A percentile compares a stretch with the other conserved stretches of the same genome.
Evolutionary conservation across 1,140 invertebrate genomes (phyloP).

Genomic region (Lucilia cuprina): DNA sequence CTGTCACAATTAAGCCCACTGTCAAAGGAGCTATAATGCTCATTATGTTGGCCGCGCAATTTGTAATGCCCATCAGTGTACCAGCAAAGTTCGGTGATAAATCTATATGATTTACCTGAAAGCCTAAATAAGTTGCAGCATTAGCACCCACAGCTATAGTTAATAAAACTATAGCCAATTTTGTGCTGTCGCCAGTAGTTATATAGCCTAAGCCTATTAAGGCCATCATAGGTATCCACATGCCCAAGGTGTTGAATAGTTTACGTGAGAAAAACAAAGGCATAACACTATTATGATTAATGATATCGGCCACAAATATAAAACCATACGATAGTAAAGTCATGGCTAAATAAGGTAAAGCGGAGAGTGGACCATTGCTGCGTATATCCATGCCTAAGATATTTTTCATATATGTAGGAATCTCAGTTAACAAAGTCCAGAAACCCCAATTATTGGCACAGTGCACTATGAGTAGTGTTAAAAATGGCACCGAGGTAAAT

Average conservation of each 20-base stretch:
- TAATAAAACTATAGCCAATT: constrained; percentile 69
- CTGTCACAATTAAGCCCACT: constrained; percentile 70
- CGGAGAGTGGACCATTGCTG: constrained; percentile 77
- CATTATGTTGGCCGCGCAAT: constrained; percentile 76
- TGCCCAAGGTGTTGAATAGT: constrained; percentile 72
- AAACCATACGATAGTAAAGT: constrained; percentile 73
- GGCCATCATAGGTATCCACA: constrained; percentile 69
- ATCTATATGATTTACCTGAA: constrained; percentile 75
- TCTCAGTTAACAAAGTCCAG: constrained; percentile 90
- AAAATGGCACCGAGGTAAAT: constrained; percentile 79
- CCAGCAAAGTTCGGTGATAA: constrained; percentile 80
- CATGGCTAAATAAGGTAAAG: constrained; percentile 82
- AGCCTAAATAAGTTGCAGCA: constrained; percentile 79
- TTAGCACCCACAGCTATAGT: constrained; percentile 79
- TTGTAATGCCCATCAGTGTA: constrained; percentile 74
- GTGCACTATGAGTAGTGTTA: constrained; percentile 82
- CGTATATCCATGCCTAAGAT: constrained; percentile 83
- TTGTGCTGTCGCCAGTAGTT: constrained; percentile 63
- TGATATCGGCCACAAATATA: constrained; percentile 67
- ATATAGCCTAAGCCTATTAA: constrained; percentile 70
- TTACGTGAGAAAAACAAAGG: constrained; percentile 69
- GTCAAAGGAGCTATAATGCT: constrained; percentile 75
- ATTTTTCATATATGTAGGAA: constrained; percentile 88
- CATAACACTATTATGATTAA: constrained; percentile 65
- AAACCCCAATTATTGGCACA: constrained; percentile 94